Evolutionary conservation across 2,113 vertebrate species (phyloP).

Genomic region (Syngnathus typhle): DNA sequence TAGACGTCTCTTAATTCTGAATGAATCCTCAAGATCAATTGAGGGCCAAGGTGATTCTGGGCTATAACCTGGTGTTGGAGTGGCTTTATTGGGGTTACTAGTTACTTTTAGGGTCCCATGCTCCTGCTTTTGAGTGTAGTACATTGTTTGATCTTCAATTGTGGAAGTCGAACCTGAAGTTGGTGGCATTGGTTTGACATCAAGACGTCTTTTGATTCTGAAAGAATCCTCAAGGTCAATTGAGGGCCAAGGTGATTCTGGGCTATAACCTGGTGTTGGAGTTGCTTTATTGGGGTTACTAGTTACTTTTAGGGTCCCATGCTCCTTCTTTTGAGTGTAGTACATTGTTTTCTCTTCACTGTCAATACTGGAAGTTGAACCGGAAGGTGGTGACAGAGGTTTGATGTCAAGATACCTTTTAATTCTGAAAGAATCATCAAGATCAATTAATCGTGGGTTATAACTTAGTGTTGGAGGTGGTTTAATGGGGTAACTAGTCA

Average conservation of each 20-base stretch:
- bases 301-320: background rate
- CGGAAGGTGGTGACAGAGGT: background rate
- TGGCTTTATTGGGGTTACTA: background rate
- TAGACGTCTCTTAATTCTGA: conserved; percentile 3
- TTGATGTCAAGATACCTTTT: conserved; percentile 19
- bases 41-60: background rate
- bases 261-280: background rate
- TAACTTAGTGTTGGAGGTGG: background rate
- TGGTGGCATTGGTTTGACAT: conserved; percentile 10
- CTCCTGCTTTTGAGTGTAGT: background rate
- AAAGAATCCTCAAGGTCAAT: background rate
- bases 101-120: background rate
- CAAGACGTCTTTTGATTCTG: conserved; percentile 3
- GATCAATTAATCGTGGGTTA: background rate
- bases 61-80: background rate
- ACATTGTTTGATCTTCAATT: conserved; percentile 7
- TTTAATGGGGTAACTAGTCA: background rate
- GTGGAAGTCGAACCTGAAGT: conserved; percentile 1
- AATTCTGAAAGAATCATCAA: background rate
- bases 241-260: background rate
- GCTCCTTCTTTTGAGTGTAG: background rate
- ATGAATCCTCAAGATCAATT: background rate
- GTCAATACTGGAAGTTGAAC: conserved; percentile 4
- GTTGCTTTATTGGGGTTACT: background rate
- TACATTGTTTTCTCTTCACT: background rate